phyloP scores from a whole-genome alignment of 2,797 vertebrate species.

The Morelia viridis region DNA sequence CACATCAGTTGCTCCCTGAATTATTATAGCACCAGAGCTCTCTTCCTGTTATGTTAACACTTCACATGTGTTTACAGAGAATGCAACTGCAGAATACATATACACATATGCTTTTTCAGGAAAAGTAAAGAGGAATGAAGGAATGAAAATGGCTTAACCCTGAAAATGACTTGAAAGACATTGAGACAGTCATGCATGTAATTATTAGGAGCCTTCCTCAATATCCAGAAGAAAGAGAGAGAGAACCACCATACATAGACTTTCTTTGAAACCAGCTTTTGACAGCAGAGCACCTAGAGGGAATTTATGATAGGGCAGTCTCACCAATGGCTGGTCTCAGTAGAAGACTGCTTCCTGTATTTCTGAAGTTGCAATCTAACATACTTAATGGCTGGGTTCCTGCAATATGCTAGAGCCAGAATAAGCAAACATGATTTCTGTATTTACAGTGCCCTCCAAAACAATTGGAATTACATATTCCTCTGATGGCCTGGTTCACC shows the following conservation, averaged over 20 bases:
- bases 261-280: background rate
- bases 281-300: background rate
- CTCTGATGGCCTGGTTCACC: background rate
- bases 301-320: background rate
- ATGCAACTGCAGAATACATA: background rate
- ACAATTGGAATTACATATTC: background rate
- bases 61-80: constrained; percentile 41
- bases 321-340: background rate
- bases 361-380: background rate
- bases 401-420: background rate
- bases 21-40: constrained; percentile 6
- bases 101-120: no score
- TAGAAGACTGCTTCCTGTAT: background rate
- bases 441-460: background rate
- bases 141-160: background rate
- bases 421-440: background rate
- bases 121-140: background rate
- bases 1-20: constrained; percentile 33
- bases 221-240: background rate
- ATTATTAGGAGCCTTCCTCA: background rate
- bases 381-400: background rate
- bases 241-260: background rate
- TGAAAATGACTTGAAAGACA: background rate
- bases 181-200: background rate
- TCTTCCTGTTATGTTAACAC: constrained; percentile 56